These are phyloP conservation scores for Manduca sexta DNA, from an alignment of 1,140 invertebrate species.

Conservation along the genomic window DNA sequence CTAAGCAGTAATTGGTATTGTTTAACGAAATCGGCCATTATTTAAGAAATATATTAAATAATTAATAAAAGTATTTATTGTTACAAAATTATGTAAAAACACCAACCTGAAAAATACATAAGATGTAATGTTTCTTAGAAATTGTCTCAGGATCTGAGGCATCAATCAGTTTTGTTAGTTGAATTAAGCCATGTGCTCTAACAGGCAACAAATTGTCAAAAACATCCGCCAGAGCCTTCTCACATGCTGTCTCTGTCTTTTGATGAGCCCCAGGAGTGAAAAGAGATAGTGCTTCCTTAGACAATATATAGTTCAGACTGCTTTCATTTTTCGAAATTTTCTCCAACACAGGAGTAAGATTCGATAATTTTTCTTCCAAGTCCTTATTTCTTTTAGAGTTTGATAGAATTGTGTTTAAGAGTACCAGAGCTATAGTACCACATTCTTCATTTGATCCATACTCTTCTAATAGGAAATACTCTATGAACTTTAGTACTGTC, in stretches of 20 bases:
- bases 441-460: slow-evolving; percentile 49
- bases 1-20: no score
- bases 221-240: slow-evolving; percentile 79
- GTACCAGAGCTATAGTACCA: slow-evolving; percentile 66
- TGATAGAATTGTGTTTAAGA: slow-evolving; percentile 62
- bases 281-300: slow-evolving; percentile 46
- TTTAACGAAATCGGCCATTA: no score
- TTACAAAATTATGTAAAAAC: no score
- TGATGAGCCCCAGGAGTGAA: slow-evolving; percentile 30
- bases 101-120: slow-evolving; percentile 81
- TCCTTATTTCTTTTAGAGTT: slow-evolving; percentile 31
- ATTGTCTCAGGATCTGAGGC: slow-evolving; percentile 76
- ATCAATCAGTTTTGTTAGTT: slow-evolving; percentile 82
- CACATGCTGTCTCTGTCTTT: slow-evolving; percentile 68
- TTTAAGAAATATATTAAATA: slow-evolving; percentile 13
- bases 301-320: slow-evolving; percentile 37
- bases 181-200: slow-evolving; percentile 85
- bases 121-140: slow-evolving; percentile 78
- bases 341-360: slow-evolving; percentile 38
- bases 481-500: slow-evolving; percentile 54
- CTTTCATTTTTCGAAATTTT: slow-evolving; percentile 30
- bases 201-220: slow-evolving; percentile 85
- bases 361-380: slow-evolving; percentile 31
- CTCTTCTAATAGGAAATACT: slow-evolving; percentile 46
- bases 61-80: slow-evolving; percentile 3